Evolutionary conservation across 30 jellyfish, hydroid and myxozoan genomes (phyloP).

Genomic region (Euphysa ruthae): DNA sequence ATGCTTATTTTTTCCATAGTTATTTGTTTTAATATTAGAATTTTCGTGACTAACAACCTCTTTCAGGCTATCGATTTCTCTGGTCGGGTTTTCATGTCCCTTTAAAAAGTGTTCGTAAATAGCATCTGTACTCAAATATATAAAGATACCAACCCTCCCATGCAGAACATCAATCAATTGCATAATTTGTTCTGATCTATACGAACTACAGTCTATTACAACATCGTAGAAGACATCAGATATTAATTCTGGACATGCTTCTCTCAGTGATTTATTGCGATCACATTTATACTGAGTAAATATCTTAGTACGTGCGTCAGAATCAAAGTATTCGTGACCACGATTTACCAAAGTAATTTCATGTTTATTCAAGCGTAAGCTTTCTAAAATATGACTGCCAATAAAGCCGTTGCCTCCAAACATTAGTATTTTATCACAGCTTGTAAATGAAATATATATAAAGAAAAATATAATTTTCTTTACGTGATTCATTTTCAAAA

Average conservation of each 20-base stretch:
- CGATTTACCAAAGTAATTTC: constrained; percentile 50
- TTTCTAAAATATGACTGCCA: constrained; percentile 66
- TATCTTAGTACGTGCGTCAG: constrained; percentile 34
- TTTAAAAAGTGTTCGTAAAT: constrained; percentile 75
- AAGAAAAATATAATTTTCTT: no score
- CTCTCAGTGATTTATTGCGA: constrained; percentile 57
- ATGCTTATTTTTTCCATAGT: constrained; percentile 70
- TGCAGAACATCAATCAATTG: constrained; percentile 60
- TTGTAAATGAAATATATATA: no score
- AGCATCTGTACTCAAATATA: constrained; percentile 77
- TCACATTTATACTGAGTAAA: constrained; percentile 53
- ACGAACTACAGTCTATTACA: constrained; percentile 85
- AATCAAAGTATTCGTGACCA: constrained; percentile 68
- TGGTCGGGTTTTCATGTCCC: constrained; percentile 37
- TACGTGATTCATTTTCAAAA: no score
- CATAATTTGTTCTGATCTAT: constrained; percentile 52
- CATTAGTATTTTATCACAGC: constrained; percentile 38
- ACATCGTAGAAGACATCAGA: constrained; percentile 56
- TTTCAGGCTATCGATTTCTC: constrained; percentile 49
- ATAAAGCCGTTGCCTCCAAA: constrained; percentile 93
- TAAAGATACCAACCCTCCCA: constrained; percentile 53
- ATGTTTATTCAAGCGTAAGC: constrained; percentile 17
- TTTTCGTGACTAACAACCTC: constrained; percentile 22
- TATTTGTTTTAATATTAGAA: constrained; percentile 27
- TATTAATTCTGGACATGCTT: constrained; percentile 52